Evolutionary conservation across 2,797 vertebrate species (phyloP).

Genomic region (Takifugu ocellatus): DNA sequence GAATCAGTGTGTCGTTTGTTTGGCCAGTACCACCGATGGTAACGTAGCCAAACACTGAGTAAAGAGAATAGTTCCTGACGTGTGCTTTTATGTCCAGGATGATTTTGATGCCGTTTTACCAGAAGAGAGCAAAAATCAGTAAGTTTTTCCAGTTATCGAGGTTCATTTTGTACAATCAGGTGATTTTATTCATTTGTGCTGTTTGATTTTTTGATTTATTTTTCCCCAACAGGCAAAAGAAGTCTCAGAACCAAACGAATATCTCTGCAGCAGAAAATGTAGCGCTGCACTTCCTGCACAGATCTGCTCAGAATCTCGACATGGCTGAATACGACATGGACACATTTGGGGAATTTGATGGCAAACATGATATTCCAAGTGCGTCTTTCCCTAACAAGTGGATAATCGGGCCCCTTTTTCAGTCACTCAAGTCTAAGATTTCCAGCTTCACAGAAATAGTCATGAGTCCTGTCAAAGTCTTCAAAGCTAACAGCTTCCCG

Average conservation of each 20-base stretch:
- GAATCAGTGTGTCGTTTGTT: not conserved
- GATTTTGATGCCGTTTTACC: slow-evolving; percentile 22
- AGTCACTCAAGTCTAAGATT: slow-evolving; percentile 85
- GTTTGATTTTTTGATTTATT: not conserved
- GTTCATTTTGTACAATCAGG: not conserved
- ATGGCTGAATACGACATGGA: slow-evolving; percentile 22
- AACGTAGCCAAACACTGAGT: too few species aligned
- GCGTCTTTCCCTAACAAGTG: slow-evolving; percentile 63
- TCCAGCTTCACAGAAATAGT: slow-evolving; percentile 89
- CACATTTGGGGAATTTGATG: not conserved
- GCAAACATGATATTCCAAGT: slow-evolving; percentile 18
- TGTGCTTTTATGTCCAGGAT: slow-evolving; percentile 47
- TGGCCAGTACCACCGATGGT: too few species aligned
- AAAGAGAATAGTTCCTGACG: not conserved
- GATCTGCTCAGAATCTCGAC: slow-evolving; percentile 7
- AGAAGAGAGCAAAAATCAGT: slow-evolving; percentile 45
- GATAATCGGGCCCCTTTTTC: slow-evolving; percentile 84
- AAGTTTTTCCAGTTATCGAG: slow-evolving; percentile 29
- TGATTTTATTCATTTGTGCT: not conserved
- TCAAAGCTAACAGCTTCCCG: slow-evolving; percentile 54
- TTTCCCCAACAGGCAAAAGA: slow-evolving; percentile 36
- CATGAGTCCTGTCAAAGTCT: slow-evolving; percentile 77
- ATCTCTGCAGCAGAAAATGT: slow-evolving; percentile 15
- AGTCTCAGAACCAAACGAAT: slow-evolving; percentile 8
- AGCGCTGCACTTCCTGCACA: slow-evolving; percentile 12